These are phyloP conservation scores for Eupithecia inturbata DNA, from an alignment of 2,888 invertebrate genomes.

Conservation along the genomic window DNA sequence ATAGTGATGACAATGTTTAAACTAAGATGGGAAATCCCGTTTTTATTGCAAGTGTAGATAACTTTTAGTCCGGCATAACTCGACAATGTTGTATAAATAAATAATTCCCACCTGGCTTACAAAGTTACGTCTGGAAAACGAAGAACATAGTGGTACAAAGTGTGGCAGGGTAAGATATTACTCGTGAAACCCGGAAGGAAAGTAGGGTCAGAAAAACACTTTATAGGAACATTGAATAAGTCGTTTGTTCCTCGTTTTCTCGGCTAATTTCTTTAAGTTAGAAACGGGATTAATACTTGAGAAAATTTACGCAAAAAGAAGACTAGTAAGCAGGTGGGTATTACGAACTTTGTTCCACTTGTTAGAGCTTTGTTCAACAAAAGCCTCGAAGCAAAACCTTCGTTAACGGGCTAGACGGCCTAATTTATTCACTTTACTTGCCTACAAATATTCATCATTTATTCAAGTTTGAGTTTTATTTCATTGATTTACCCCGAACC, in stretches of 20 bases:
- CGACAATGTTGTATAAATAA: constrained; percentile 33
- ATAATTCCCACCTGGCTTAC: constrained; percentile 34
- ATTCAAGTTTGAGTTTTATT: background rate
- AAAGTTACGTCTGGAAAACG: constrained; percentile 20
- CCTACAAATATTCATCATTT: background rate
- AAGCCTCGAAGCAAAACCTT: background rate
- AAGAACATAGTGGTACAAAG: constrained; percentile 33
- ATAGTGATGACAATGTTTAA: background rate
- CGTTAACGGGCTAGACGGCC: background rate
- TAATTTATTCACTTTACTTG: background rate
- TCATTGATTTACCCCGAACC: background rate
- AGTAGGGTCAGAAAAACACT: constrained; percentile 17
- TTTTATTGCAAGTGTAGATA: background rate
- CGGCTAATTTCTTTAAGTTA: background rate
- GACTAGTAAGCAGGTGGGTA: background rate
- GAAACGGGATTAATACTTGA: background rate
- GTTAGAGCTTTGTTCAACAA: constrained; percentile 1
- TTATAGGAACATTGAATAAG: constrained; percentile 19
- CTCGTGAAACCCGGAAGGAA: constrained; percentile 26
- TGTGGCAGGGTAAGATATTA: constrained; percentile 13
- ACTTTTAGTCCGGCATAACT: constrained; percentile 11
- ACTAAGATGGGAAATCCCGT: background rate
- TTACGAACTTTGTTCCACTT: background rate
- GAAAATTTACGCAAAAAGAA: constrained; percentile 20
- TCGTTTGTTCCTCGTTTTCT: constrained; percentile 31